Base-by-base conservation (phyloP, 2,888 invertebrate species). In the Deilephila porcellus region DNA sequence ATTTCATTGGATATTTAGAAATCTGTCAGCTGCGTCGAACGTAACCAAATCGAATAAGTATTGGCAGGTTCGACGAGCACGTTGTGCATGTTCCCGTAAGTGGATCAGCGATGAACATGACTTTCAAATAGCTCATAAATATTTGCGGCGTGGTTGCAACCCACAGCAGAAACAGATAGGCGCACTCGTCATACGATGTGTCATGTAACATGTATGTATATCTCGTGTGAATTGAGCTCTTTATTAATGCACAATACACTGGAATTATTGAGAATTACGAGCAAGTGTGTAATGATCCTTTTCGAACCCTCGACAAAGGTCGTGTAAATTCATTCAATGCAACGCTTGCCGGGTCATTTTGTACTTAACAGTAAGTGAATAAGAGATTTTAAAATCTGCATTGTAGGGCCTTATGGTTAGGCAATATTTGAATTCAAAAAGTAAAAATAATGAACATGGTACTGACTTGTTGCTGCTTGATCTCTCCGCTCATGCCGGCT, bases 381-480 rank as follows among this genome's bases (percentile, higher is more conserved):
- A 45, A 11, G 45, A 11, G 45, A 45, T 11, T 45, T 45, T 14
- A 14, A 11, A 45, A 45, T 45, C 11, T 45, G 3, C 3, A 3
- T 45, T 45, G 3, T 3, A 45, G 14, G 45, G 45, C 11, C 37
- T 8, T 8, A 37, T 8, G 37, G 6, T 37, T 8, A 37, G 7
- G 6, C 37, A 1, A 45, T 45, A 45, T 45, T 14, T 45, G 45
- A 11, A 45, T 45, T 45, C 3, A 45, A 11, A 45, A 45, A 45
- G 5, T 14, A 14, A 14, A 11, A 14, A 8, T 34, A 62, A 62
- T 17, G 60, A 62, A 71, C 7, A 60, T 63, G 63, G 17, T 59
- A 84, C 90, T 85, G 76, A 92, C 92, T 84, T 91, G 90, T 83
- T 91, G 93, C 73, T 86, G 85, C 77, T 94, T 94, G 52, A 92